These are phyloP conservation scores for Valencia hispanica DNA, from an alignment of 2,797 vertebrate species.

Conservation along the genomic window DNA sequence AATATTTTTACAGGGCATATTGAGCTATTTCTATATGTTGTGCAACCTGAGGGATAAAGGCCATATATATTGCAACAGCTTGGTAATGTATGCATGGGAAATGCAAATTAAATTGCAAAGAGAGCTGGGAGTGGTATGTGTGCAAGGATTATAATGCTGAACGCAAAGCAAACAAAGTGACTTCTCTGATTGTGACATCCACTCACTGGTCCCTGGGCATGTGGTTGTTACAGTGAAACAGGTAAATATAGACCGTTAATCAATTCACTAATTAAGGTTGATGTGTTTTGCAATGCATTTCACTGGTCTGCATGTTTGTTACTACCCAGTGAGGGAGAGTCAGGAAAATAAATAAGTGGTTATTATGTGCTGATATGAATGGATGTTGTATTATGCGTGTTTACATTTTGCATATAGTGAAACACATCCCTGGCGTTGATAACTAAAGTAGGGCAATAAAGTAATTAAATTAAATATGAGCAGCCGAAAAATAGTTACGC, in stretches of 20 bases:
- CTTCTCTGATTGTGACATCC: conserved; percentile 54
- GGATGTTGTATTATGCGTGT: not conserved
- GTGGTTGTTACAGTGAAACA: conserved; percentile 43
- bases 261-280: conserved; percentile 44
- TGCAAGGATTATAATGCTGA: conserved; percentile 42
- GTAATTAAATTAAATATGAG: conserved; percentile 13
- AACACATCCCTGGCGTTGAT: not conserved
- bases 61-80: conserved; percentile 62
- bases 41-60: conserved; percentile 52
- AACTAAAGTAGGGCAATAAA: not conserved
- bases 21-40: conserved; percentile 54
- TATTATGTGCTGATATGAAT: conserved; percentile 1
- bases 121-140: conserved; percentile 41
- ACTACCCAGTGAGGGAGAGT: conserved; percentile 23
- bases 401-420: not conserved
- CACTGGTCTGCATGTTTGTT: conserved; percentile 27
- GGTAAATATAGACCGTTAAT: conserved; percentile 62
- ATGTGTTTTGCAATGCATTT: conserved; percentile 44
- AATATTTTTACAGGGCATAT: conserved; percentile 55
- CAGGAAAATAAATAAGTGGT: conserved; percentile 5
- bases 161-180: conserved; percentile 54
- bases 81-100: conserved; percentile 56
- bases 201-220: conserved; percentile 31
- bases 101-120: conserved; percentile 61
- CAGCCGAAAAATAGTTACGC: not conserved